Evolutionary conservation across 2,113 vertebrate genomes (phyloP).

Genomic region (Vimba vimba): DNA sequence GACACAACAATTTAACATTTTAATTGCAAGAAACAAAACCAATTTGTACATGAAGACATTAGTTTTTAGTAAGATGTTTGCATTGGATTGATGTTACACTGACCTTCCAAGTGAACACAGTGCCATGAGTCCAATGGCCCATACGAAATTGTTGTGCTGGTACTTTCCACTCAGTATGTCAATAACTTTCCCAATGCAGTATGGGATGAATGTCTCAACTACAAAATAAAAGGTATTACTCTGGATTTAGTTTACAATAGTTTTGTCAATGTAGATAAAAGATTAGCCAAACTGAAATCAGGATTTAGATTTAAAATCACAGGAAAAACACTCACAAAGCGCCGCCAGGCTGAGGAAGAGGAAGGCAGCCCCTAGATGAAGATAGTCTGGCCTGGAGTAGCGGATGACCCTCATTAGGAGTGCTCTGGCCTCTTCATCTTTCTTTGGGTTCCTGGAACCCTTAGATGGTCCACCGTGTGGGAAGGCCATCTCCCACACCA

Average conservation of each 20-base stretch:
- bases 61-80: not conserved
- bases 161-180: slow-evolving; percentile 76
- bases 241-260: not conserved
- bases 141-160: slow-evolving; percentile 62
- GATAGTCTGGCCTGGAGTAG: slow-evolving; percentile 68
- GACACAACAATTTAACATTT: not conserved
- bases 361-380: slow-evolving; percentile 70
- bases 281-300: not conserved
- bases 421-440: slow-evolving; percentile 26
- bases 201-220: slow-evolving; percentile 75
- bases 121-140: slow-evolving; percentile 69
- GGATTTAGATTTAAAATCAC: not conserved
- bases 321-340: slow-evolving; percentile 71
- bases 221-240: slow-evolving; percentile 28
- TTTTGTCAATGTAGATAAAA: not conserved
- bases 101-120: slow-evolving; percentile 82
- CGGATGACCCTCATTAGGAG: slow-evolving; percentile 70
- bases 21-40: not conserved
- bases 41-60: not conserved
- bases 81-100: slow-evolving; percentile 7
- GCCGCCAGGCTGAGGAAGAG: slow-evolving; percentile 74
- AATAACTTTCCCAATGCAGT: slow-evolving; percentile 78
- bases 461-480: not conserved
- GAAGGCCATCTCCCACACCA: slow-evolving; percentile 69
- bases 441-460: not conserved